Evolutionary conservation across 2,797 vertebrate genomes (phyloP).

Genomic region (Triplophysa bombifrons): DNA sequence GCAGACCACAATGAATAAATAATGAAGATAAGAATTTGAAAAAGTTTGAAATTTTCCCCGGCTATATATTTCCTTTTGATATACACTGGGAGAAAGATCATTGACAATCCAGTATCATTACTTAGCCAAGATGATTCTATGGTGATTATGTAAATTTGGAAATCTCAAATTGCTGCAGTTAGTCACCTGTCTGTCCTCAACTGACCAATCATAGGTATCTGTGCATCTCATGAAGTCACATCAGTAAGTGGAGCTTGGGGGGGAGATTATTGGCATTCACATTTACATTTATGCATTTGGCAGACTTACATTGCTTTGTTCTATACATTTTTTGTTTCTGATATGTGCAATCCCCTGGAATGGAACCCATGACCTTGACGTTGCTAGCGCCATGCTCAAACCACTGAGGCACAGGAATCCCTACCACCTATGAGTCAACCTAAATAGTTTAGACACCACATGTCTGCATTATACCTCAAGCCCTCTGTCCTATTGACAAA

Average conservation of each 20-base stretch:
- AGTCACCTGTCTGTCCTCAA: not conserved
- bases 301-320: too few relatives aligned
- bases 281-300: too few relatives aligned
- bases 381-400: too few relatives aligned
- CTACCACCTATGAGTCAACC: not conserved
- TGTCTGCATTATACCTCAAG: constrained; percentile 1
- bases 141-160: not conserved
- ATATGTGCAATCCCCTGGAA: too few relatives aligned
- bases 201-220: constrained; percentile 30
- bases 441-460: constrained; percentile 13
- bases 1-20: constrained; percentile 1
- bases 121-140: not conserved
- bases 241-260: constrained; percentile 3
- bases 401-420: too few relatives aligned
- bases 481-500: constrained; percentile 55
- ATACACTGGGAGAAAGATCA: not conserved
- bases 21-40: not conserved
- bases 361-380: too few relatives aligned
- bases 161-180: not conserved
- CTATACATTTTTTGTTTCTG: too few relatives aligned
- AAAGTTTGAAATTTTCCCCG: not conserved
- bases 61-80: not conserved
- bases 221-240: not conserved
- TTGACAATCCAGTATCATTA: not conserved
- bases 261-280: constrained; percentile 11